A percentile compares a stretch with the other conserved stretches of the same genome.
These are phyloP conservation scores for Apotomis betuletana DNA, from an alignment of 2,888 invertebrate genomes.

Conservation along the genomic window DNA sequence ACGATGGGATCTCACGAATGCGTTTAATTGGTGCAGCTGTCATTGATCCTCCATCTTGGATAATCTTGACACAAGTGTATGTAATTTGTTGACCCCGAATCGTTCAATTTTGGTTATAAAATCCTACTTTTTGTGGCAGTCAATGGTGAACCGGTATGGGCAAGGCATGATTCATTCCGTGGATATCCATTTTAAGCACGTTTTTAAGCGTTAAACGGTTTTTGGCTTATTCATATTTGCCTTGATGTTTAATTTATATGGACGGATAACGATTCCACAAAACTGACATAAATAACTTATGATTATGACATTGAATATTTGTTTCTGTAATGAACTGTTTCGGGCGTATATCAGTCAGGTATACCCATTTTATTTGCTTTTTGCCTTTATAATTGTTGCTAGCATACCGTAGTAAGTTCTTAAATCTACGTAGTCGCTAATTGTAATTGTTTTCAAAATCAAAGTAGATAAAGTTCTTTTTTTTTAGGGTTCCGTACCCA, in stretches of 20 bases:
- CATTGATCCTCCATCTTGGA: conserved; percentile 53
- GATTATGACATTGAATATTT: background rate
- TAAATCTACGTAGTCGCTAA: too few relatives aligned
- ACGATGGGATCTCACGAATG: conserved; percentile 50
- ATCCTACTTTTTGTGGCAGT: conserved; percentile 24
- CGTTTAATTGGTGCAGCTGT: conserved; percentile 50
- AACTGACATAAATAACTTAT: background rate
- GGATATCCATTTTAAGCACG: conserved; percentile 36
- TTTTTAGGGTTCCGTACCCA: too few relatives aligned
- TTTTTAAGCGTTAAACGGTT: conserved; percentile 20
- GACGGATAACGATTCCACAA: background rate
- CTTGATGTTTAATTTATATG: conserved; percentile 1
- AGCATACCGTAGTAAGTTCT: too few relatives aligned
- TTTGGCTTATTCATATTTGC: conserved; percentile 15
- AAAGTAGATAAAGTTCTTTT: too few relatives aligned
- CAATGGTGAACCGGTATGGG: conserved; percentile 25
- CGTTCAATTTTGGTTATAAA: conserved; percentile 23
- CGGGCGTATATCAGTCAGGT: too few relatives aligned
- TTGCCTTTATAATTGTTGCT: too few relatives aligned
- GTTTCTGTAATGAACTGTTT: too few relatives aligned
- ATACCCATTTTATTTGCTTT: too few relatives aligned
- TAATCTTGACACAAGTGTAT: conserved; percentile 38
- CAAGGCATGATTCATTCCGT: conserved; percentile 28
- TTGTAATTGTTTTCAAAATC: too few relatives aligned
- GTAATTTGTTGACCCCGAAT: conserved; percentile 39